Evolutionary conservation across 1,140 invertebrate species (phyloP), one percentile per base, ranked within the genome.

Genomic region (Drosophila kepulauana): DNA sequence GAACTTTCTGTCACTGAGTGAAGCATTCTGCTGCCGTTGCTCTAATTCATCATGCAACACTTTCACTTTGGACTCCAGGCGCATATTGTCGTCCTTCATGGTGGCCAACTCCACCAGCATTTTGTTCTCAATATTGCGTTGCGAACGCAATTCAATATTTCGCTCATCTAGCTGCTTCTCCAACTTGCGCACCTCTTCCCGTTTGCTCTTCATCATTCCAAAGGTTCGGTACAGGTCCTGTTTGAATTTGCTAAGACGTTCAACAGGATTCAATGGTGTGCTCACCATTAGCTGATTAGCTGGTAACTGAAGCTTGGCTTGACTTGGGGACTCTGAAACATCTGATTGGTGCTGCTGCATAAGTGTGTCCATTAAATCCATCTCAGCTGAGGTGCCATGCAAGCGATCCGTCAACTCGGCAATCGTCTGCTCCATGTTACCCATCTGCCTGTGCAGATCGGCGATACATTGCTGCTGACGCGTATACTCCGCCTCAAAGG

Each of bases 311-410:
- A 71, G 59, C 10, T 28, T 63, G 59, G 41, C n/a, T 16, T 62
- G 6, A 8, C 7, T 10, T 38, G 82, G 68, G 20, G 81, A 70
- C 45, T 82, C 89, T 1, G 43, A 41, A 7, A 25, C 20, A 25
- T 92, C 89, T 1, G 68, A 33, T 3, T 90, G 81, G 48, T 92
- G 77, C 65, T 92, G 82, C 56, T 89, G 86, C 20, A 92, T 43
- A 13, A 92, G 67, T 2, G 82, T 91, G 64, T 92, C 92, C 84
- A 93, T 91, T 1, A 78, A n/a, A 65, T 92, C 91, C 35, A 92
- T 30, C 59, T 92, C 91, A 1, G 82, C 76, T 5, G 82, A 86
- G 1, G 92, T 90, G 15, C 77, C 74, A 56, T 79, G 88, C 0
- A 92, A 49, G 4, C 84, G 81, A 20, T 84, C 70, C 5, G 75